phyloP scores from a whole-genome alignment of 2,888 invertebrate genomes.

The Proisotoma minuta region DNA sequence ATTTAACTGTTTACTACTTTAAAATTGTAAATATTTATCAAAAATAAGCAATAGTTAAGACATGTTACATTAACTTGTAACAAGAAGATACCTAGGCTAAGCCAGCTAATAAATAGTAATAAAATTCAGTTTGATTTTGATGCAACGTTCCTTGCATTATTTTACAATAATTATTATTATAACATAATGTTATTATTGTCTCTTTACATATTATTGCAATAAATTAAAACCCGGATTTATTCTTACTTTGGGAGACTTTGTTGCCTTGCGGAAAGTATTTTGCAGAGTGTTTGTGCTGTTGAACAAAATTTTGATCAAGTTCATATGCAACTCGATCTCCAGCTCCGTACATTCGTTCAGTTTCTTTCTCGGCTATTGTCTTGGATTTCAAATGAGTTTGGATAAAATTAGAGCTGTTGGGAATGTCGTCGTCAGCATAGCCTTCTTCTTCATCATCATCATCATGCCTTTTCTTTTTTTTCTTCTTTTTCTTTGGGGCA shows the following conservation, averaged over 20 bases:
- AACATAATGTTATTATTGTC: too few species aligned
- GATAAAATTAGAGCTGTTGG: not conserved
- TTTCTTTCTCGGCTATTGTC: not conserved
- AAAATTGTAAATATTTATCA: too few species aligned
- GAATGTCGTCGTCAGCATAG: not conserved
- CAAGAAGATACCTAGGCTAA: not conserved
- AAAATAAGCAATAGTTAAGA: too few species aligned
- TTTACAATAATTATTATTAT: too few species aligned
- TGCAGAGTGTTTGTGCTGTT: not conserved
- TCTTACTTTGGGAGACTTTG: conserved; percentile 9
- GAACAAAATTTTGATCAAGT: not conserved
- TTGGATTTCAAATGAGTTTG: not conserved
- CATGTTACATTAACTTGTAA: not conserved
- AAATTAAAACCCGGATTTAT: conserved; percentile 13
- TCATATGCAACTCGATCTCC: not conserved
- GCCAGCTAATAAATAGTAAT: conserved; percentile 6
- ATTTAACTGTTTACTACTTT: too few species aligned
- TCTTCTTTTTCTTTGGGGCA: conserved; percentile 5
- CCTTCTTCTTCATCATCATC: not conserved
- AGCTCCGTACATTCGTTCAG: not conserved
- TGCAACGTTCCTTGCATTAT: too few species aligned
- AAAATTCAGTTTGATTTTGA: too few species aligned
- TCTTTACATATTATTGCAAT: too few species aligned
- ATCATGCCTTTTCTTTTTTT: conserved; percentile 5
- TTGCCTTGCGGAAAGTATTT: not conserved